A percentile compares a stretch with the other conserved stretches of the same genome.
Conservation (phyloP, 2,888 invertebrate genomes). For the Cynaeus angustus region DNA sequence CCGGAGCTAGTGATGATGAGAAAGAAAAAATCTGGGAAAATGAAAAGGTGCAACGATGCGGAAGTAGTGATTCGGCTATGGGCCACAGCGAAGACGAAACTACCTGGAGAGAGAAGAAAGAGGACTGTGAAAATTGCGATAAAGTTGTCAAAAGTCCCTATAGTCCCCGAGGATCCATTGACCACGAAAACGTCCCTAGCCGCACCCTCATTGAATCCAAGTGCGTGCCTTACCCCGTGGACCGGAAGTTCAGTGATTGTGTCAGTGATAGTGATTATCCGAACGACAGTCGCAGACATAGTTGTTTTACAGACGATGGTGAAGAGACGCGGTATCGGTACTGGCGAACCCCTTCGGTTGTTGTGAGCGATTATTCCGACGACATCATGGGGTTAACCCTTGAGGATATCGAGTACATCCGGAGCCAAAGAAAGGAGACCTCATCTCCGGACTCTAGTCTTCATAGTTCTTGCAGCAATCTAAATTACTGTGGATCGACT, state of each 20-base stretch:
- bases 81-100: slow-evolving; percentile 73
- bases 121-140: slow-evolving; percentile 24
- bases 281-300: slow-evolving; percentile 70
- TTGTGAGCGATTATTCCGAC: slow-evolving; percentile 91
- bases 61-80: slow-evolving; percentile 74
- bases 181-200: slow-evolving; percentile 69
- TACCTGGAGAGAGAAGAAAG: slow-evolving; percentile 59
- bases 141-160: slow-evolving; percentile 59
- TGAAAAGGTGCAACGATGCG: slow-evolving; percentile 70
- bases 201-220: slow-evolving; percentile 76
- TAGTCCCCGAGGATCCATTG: slow-evolving; percentile 68
- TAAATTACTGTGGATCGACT: slow-evolving; percentile 75
- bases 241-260: slow-evolving; percentile 72
- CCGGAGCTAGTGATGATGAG: slow-evolving; percentile 68
- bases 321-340: slow-evolving; percentile 74
- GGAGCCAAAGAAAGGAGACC: slow-evolving; percentile 69
- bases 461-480: slow-evolving; percentile 76
- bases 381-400: slow-evolving; percentile 77
- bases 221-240: slow-evolving; percentile 72
- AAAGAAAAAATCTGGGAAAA: slow-evolving; percentile 59
- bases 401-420: slow-evolving; percentile 77
- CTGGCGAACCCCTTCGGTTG: slow-evolving; percentile 89
- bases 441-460: slow-evolving; percentile 75
- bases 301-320: slow-evolving; percentile 72
- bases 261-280: slow-evolving; percentile 65